phyloP scores from a whole-genome alignment of 2,888 invertebrate genomes.

The Acleris cristana region DNA sequence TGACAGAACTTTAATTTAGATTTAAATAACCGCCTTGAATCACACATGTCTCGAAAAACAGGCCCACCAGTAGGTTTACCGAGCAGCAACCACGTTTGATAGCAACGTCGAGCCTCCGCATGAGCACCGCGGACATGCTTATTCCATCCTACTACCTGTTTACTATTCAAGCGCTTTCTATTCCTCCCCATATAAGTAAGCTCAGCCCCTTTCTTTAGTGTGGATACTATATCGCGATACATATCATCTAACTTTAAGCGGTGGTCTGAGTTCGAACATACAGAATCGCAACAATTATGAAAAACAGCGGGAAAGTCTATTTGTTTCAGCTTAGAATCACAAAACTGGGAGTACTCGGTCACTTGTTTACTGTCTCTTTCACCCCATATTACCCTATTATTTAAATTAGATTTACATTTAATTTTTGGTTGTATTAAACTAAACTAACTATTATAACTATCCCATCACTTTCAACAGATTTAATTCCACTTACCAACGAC shows the following conservation, averaged over 20 bases:
- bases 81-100: not conserved
- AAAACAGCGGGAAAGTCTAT: not conserved
- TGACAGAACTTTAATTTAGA: slow-evolving; percentile 2
- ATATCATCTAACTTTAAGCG: not conserved
- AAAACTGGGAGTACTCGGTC: slow-evolving; percentile 5
- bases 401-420: too few relatives aligned
- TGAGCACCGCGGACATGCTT: not conserved
- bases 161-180: not conserved
- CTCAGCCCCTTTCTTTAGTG: not conserved
- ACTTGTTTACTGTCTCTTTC: too few relatives aligned
- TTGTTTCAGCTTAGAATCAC: not conserved
- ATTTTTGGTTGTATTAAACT: too few relatives aligned
- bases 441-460: too few relatives aligned
- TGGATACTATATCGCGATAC: not conserved
- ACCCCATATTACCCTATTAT: too few relatives aligned
- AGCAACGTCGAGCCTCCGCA: not conserved
- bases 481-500: not conserved
- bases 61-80: not conserved
- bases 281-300: not conserved
- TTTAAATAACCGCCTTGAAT: slow-evolving; percentile 2
- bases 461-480: not conserved
- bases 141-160: not conserved
- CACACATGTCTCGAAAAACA: not conserved
- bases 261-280: not conserved
- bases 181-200: not conserved